Percentiles rank a stretch among this genome's conserved stretches.
These are phyloP conservation scores for Simalia tracyae DNA, from an alignment of 2,797 vertebrate species.

Conservation along the genomic window DNA sequence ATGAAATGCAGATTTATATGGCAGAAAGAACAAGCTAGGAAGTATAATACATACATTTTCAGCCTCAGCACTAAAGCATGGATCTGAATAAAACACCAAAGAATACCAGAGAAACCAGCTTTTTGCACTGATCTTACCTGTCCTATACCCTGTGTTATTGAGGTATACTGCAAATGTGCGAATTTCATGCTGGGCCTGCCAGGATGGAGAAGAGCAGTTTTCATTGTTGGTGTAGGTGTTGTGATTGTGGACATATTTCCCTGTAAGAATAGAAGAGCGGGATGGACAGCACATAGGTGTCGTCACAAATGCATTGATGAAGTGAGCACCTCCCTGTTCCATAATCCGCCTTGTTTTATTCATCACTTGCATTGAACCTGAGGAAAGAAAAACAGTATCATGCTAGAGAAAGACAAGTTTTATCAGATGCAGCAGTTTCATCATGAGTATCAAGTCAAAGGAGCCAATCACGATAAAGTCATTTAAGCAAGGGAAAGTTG, in stretches of 20 bases:
- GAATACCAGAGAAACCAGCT: background rate
- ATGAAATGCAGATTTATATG: background rate
- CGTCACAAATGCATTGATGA: conserved; percentile 95
- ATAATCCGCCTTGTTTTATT: conserved; percentile 83
- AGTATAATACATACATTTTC: background rate
- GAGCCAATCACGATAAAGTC: background rate
- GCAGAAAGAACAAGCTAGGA: conserved; percentile 1
- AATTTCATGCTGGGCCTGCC: conserved; percentile 92
- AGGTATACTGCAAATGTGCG: conserved; percentile 91
- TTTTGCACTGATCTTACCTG: conserved; percentile 76
- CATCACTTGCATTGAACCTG: conserved; percentile 90
- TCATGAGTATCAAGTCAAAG: background rate
- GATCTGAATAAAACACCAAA: background rate
- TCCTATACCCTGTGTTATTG: conserved; percentile 93
- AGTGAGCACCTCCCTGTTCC: conserved; percentile 90
- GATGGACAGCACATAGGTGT: conserved; percentile 98
- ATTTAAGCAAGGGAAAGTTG: background rate
- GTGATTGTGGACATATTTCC: conserved; percentile 97
- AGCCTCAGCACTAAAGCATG: background rate
- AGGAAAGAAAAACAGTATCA: conserved; percentile 19
- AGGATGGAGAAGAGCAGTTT: conserved; percentile 94
- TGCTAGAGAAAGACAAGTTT: background rate
- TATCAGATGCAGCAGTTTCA: accelerated
- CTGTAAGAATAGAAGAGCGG: conserved; percentile 93
- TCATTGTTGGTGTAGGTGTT: conserved; percentile 98